Evolutionary conservation across 2,797 vertebrate species (phyloP).

Genomic region (Pseudochirops corinnae): DNA sequence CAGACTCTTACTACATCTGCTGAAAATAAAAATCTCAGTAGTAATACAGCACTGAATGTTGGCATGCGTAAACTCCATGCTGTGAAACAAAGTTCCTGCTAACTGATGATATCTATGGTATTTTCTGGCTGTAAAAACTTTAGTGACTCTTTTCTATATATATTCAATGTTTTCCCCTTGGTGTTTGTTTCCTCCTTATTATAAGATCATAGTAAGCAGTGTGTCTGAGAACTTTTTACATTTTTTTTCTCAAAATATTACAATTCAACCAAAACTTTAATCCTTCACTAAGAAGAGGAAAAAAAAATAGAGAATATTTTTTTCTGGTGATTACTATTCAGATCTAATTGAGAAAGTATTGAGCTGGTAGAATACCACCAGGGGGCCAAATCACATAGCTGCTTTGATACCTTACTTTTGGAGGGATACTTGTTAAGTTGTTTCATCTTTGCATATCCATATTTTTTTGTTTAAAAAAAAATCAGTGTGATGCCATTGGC

Average conservation of each 20-base stretch:
- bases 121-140: constrained; percentile 62
- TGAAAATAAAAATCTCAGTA: constrained; percentile 68
- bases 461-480: neutral
- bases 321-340: constrained; percentile 28
- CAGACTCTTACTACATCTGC: constrained; percentile 65
- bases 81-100: constrained; percentile 50
- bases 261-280: constrained; percentile 38
- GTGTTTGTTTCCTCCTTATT: constrained; percentile 17
- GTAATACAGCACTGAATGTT: constrained; percentile 29
- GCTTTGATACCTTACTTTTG: neutral
- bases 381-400: neutral
- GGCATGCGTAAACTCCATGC: constrained; percentile 24
- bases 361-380: neutral
- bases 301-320: constrained; percentile 47
- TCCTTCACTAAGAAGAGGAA: constrained; percentile 41
- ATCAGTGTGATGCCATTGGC: neutral
- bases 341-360: neutral
- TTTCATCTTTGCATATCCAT: constrained; percentile 22
- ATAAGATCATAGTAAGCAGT: constrained; percentile 34
- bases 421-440: neutral
- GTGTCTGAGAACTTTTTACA: constrained; percentile 33
- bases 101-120: constrained; percentile 47
- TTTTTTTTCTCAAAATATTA: constrained; percentile 53
- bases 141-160: constrained; percentile 54
- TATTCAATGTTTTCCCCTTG: constrained; percentile 24